Conservation (phyloP, 2,888 invertebrate genomes). For the Plemyria rubiginata region DNA sequence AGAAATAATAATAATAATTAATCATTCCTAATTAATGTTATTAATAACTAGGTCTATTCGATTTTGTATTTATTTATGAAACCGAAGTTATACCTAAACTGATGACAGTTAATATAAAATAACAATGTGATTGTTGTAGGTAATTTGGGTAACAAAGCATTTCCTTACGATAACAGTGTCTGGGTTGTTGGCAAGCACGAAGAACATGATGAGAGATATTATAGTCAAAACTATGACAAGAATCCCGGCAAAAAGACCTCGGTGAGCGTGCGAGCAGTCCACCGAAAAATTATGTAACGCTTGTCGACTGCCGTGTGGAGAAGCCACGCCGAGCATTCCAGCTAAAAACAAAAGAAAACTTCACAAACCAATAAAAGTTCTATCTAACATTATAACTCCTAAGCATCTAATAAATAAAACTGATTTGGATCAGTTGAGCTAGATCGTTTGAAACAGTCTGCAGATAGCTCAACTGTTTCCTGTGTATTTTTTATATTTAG, state of each 20-base stretch:
- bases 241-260: slow-evolving; percentile 90
- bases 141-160: not conserved
- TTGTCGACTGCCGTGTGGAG: slow-evolving; percentile 71
- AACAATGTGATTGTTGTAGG: too few relatives aligned
- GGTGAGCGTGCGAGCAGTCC: slow-evolving; percentile 93
- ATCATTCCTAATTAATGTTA: too few relatives aligned
- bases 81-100: too few relatives aligned
- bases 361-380: not conserved
- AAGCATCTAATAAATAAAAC: too few relatives aligned
- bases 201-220: slow-evolving; percentile 95
- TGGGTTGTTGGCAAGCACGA: slow-evolving; percentile 89
- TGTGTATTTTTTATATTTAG: too few relatives aligned
- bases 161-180: slow-evolving; percentile 81
- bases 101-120: too few relatives aligned
- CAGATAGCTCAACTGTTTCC: too few relatives aligned
- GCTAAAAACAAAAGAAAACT: slow-evolving; percentile 65
- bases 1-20: too few relatives aligned
- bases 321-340: slow-evolving; percentile 81
- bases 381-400: not conserved
- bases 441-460: too few relatives aligned
- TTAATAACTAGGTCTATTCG: too few relatives aligned
- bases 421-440: not conserved
- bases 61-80: too few relatives aligned
- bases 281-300: slow-evolving; percentile 89
- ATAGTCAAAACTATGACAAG: slow-evolving; percentile 92